Evolutionary conservation across 2,797 vertebrate species (phyloP).

Genomic region (Chaenodraco wilsoni): DNA sequence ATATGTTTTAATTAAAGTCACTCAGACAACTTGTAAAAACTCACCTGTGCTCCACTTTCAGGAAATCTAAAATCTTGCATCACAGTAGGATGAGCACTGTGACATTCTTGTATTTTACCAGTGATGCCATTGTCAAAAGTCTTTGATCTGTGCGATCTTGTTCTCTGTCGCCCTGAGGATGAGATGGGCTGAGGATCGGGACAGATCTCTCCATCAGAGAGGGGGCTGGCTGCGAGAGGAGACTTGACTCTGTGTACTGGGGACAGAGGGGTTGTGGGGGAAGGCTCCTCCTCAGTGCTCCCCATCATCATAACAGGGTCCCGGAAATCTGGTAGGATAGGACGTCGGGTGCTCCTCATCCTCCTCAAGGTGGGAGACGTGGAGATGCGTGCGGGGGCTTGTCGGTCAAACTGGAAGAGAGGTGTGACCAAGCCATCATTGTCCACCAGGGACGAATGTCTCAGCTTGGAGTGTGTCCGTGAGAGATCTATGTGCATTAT

Average conservation of each 20-base stretch:
- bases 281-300: conserved; percentile 70
- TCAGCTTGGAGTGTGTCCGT: conserved; percentile 75
- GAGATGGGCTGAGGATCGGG: conserved; percentile 38
- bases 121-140: conserved; percentile 72
- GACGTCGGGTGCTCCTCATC: conserved; percentile 82
- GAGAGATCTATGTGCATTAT: conserved; percentile 81
- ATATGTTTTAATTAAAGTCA: not conserved
- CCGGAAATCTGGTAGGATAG: conserved; percentile 46
- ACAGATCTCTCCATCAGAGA: conserved; percentile 61
- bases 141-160: conserved; percentile 75
- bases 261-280: conserved; percentile 54
- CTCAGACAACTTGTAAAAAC: conserved; percentile 15
- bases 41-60: conserved; percentile 74
- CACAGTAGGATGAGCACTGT: conserved; percentile 45
- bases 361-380: conserved; percentile 91
- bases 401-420: conserved; percentile 87
- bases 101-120: conserved; percentile 54
- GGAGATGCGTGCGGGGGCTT: conserved; percentile 88
- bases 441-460: conserved; percentile 70
- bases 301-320: conserved; percentile 65
- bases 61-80: conserved; percentile 57
- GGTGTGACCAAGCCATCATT: conserved; percentile 39
- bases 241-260: conserved; percentile 66
- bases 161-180: conserved; percentile 53
- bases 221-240: conserved; percentile 71